These are phyloP conservation scores for Eubasilissa regina DNA, from an alignment of 1,140 invertebrate species.

Conservation along the genomic window DNA sequence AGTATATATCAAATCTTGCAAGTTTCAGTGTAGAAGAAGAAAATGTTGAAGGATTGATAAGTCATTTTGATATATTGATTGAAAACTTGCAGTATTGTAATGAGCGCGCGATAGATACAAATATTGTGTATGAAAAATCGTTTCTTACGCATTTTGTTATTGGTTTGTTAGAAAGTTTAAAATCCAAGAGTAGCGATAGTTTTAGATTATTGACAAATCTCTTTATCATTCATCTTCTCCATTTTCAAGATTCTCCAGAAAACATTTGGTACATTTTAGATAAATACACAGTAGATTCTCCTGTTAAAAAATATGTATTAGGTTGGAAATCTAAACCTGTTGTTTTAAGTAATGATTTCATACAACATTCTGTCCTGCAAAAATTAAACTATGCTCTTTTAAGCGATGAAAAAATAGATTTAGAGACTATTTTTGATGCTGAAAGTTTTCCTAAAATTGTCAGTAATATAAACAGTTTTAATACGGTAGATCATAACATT, in stretches of 20 bases:
- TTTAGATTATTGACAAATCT: constrained; percentile 66
- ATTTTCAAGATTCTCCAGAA: constrained; percentile 67
- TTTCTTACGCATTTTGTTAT: constrained; percentile 67
- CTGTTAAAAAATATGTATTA: constrained; percentile 66
- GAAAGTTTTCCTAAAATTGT: constrained; percentile 60
- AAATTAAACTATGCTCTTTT: constrained; percentile 61
- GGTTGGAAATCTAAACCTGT: constrained; percentile 64
- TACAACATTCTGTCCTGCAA: constrained; percentile 48
- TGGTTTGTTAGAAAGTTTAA: constrained; percentile 66
- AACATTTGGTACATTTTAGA: constrained; percentile 63
- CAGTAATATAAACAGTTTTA: constrained; percentile 60
- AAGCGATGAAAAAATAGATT: constrained; percentile 61
- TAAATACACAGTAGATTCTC: constrained; percentile 65
- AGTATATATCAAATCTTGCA: constrained; percentile 42
- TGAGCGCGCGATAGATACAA: constrained; percentile 62
- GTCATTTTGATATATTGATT: constrained; percentile 66
- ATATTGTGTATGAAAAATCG: constrained; percentile 65
- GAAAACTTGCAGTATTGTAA: constrained; percentile 64
- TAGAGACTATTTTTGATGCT: constrained; percentile 63
- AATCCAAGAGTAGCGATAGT: constrained; percentile 64
- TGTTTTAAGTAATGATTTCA: constrained; percentile 61
- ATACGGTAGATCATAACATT: constrained; percentile 61
- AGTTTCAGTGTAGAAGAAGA: constrained; percentile 55
- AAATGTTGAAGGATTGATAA: constrained; percentile 63
- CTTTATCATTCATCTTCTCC: constrained; percentile 67